These are phyloP conservation scores for Lutraria lutraria DNA, from an alignment of 2,888 invertebrate species.

Conservation along the genomic window DNA sequence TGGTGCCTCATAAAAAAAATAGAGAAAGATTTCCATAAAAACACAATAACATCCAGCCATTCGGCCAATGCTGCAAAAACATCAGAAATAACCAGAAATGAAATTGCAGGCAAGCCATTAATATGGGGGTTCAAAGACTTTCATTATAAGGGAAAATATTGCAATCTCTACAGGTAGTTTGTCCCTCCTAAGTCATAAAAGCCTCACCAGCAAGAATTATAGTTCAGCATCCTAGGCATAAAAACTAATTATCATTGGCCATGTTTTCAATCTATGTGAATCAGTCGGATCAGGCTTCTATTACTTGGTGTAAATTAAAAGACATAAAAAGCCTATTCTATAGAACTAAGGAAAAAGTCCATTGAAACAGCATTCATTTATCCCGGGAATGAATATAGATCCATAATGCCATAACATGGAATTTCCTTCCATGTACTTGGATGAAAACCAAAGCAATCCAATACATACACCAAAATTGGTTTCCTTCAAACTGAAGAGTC, in stretches of 20 bases:
- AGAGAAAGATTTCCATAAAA: background rate
- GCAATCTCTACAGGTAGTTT: conserved; percentile 22
- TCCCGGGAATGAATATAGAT: conserved; percentile 34
- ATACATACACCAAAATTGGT: conserved; percentile 40
- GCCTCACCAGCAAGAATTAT: background rate
- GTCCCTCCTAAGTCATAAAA: conserved; percentile 13
- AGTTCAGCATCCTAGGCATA: background rate
- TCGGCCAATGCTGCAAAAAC: conserved; percentile 12
- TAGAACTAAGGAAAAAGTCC: conserved; percentile 25
- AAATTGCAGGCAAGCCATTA: conserved; percentile 17
- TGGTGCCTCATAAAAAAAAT: background rate
- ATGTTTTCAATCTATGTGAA: conserved; percentile 24
- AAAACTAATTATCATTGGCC: conserved; percentile 27
- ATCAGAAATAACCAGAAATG: conserved; percentile 13
- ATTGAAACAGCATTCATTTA: conserved; percentile 29
- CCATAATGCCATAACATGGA: conserved; percentile 34
- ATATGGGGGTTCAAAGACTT: background rate
- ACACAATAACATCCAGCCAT: background rate
- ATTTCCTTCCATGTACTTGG: conserved; percentile 37
- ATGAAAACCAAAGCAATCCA: conserved; percentile 50
- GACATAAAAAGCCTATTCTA: conserved; percentile 32
- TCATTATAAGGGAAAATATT: conserved; percentile 8
- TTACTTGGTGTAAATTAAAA: conserved; percentile 35
- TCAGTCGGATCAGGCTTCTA: conserved; percentile 20
- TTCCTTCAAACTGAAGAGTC: conserved; percentile 39